A percentile compares a stretch with the other conserved stretches of the same genome.
Evolutionary conservation across 2,888 invertebrate genomes (phyloP).

Genomic region (Fragum whitleyi): DNA sequence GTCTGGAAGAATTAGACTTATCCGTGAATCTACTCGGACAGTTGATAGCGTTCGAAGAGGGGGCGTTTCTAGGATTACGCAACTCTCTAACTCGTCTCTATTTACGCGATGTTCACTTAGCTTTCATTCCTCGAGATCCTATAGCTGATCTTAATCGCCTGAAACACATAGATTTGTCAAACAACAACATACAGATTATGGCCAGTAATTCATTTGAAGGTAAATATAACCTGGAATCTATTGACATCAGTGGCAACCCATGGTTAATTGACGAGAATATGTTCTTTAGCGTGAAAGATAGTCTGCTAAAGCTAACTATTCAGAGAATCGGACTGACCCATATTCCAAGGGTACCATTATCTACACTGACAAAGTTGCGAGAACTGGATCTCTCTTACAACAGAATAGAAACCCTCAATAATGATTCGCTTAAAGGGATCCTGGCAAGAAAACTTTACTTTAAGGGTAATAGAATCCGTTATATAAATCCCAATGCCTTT

Average conservation of each 20-base stretch:
- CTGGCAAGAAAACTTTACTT: constrained; percentile 52
- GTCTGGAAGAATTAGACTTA: constrained; percentile 59
- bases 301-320: constrained; percentile 45
- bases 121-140: constrained; percentile 50
- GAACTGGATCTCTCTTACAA: constrained; percentile 54
- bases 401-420: constrained; percentile 35
- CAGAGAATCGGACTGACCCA: constrained; percentile 40
- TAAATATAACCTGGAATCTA: constrained; percentile 39
- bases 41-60: constrained; percentile 55
- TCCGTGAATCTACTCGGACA: constrained; percentile 61
- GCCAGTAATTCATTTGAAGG: constrained; percentile 53
- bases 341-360: constrained; percentile 44
- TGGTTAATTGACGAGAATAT: constrained; percentile 51
- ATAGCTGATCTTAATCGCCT: constrained; percentile 50
- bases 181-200: constrained; percentile 52
- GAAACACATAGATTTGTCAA: constrained; percentile 54
- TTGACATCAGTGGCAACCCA: constrained; percentile 61
- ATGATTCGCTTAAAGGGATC: constrained; percentile 50
- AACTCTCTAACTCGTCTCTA: constrained; percentile 47
- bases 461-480: constrained; percentile 49
- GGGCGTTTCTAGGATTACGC: constrained; percentile 54
- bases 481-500: constrained; percentile 57
- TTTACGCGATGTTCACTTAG: constrained; percentile 44
- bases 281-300: constrained; percentile 53
- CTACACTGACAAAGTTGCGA: constrained; percentile 25